phyloP scores from a whole-genome alignment of 2,888 invertebrate genomes.

The Ischnus inquisitorius region DNA sequence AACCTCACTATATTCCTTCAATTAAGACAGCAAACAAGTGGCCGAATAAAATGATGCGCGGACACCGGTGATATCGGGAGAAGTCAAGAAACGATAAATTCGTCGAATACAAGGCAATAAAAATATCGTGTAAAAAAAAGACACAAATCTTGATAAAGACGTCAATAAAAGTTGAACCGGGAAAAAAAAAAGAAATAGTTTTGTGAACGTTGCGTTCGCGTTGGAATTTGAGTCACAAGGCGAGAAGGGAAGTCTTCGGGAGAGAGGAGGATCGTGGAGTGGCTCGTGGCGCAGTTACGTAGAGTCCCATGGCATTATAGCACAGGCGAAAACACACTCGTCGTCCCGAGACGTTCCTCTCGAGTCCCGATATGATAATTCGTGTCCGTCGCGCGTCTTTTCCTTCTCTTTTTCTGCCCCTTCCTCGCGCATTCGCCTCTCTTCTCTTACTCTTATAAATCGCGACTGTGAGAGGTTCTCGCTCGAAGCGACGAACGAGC shows the following conservation, averaged over 20 bases:
- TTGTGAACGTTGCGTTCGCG: background rate
- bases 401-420: conserved; percentile 40
- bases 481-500: conserved; percentile 45
- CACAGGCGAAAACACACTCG: conserved; percentile 30
- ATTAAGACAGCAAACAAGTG: background rate
- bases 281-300: conserved; percentile 38
- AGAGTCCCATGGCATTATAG: conserved; percentile 19
- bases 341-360: background rate
- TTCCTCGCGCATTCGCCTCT: background rate
- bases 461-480: conserved; percentile 37
- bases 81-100: conserved; percentile 28
- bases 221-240: background rate
- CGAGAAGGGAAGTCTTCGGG: background rate
- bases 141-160: conserved; percentile 38
- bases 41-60: background rate
- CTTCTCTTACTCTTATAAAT: conserved; percentile 56
- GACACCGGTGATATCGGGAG: too few species aligned
- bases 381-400: conserved; percentile 43
- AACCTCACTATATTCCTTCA: too few species aligned
- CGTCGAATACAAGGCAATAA: conserved; percentile 23
- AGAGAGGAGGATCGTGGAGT: background rate
- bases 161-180: conserved; percentile 18
- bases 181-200: conserved; percentile 2
- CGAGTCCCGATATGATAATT: conserved; percentile 64
- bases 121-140: background rate